A percentile compares a stretch with the other conserved stretches of the same genome.
Conservation (phyloP, 2,888 invertebrate species). For the Phoronis australis region DNA sequence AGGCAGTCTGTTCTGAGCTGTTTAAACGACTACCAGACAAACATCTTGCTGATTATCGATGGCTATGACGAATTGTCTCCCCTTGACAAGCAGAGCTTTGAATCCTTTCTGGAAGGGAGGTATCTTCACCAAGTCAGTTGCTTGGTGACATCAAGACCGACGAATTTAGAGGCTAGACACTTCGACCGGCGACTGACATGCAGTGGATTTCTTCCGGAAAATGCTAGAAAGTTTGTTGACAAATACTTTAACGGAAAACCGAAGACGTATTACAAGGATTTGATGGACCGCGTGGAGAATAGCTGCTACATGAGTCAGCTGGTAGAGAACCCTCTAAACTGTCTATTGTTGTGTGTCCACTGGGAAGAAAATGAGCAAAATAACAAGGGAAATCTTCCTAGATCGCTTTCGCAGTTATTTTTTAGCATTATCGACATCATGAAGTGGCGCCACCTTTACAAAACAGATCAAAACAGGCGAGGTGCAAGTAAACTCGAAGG, state of each 20-base stretch:
- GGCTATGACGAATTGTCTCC: not conserved
- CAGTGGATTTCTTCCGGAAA: not conserved
- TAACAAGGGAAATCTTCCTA: not conserved
- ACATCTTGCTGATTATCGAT: not conserved
- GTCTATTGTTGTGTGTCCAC: not conserved
- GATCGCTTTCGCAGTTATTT: not conserved
- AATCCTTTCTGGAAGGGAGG: not conserved
- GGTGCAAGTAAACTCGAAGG: not conserved
- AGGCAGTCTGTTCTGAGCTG: not conserved
- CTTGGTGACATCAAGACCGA: not conserved
- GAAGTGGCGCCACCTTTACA: not conserved
- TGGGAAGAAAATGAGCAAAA: too few relatives aligned
- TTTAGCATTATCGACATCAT: not conserved
- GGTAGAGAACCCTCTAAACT: not conserved
- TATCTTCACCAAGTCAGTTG: not conserved
- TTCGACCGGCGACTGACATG: not conserved
- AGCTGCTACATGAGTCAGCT: not conserved
- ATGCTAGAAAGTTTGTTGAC: not conserved
- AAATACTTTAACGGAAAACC: not conserved
- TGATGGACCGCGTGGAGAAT: not conserved
- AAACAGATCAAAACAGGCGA: not conserved
- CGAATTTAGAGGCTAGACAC: not conserved
- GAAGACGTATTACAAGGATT: not conserved
- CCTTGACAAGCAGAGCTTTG: not conserved
- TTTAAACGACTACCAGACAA: not conserved